A percentile compares a stretch with the other conserved stretches of the same genome.
These are phyloP conservation scores for Oryzias curvinotus DNA, from an alignment of 2,113 vertebrate species.

Conservation along the genomic window DNA sequence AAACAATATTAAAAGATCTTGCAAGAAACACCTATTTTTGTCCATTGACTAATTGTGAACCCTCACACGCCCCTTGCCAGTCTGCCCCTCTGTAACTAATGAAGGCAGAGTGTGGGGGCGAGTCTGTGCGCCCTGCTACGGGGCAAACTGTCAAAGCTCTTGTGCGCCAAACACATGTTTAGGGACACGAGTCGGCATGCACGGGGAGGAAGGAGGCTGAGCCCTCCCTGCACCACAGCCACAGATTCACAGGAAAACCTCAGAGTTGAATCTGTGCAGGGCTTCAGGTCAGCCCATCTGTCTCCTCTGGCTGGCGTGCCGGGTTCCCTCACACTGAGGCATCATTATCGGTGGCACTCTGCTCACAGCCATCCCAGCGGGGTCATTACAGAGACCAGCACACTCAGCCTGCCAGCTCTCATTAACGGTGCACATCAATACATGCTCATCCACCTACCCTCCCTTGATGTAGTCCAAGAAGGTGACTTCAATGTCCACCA, in stretches of 20 bases:
- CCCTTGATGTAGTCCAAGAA: conserved; percentile 99
- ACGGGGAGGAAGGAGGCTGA: neutral
- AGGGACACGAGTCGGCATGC: neutral
- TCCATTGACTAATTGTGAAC: too few relatives aligned
- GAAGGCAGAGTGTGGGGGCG: conserved; percentile 60
- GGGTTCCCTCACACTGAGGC: conserved; percentile 22
- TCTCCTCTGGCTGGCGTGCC: conserved; percentile 21
- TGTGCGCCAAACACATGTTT: conserved; percentile 25
- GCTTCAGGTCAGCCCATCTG: conserved; percentile 40
- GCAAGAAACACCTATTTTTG: too few relatives aligned
- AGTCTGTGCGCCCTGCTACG: conserved; percentile 39
- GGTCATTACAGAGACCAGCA: conserved; percentile 24
- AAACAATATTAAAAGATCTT: too few relatives aligned
- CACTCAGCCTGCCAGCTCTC: conserved; percentile 32
- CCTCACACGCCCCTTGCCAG: conserved; percentile 29
- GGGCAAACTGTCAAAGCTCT: conserved; percentile 40
- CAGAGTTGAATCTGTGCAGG: conserved; percentile 9
- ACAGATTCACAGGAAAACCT: conserved; percentile 2
- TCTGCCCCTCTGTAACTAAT: conserved; percentile 54
- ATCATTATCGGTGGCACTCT: conserved; percentile 49
- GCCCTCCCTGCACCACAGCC: conserved; percentile 9
- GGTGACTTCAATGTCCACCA: conserved; percentile 96
- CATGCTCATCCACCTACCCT: conserved; percentile 82
- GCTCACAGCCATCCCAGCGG: conserved; percentile 31
- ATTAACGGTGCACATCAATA: conserved; percentile 26